Base-by-base conservation (phyloP, 2,113 vertebrate genomes). In the Gallinago jamesoni region DNA sequence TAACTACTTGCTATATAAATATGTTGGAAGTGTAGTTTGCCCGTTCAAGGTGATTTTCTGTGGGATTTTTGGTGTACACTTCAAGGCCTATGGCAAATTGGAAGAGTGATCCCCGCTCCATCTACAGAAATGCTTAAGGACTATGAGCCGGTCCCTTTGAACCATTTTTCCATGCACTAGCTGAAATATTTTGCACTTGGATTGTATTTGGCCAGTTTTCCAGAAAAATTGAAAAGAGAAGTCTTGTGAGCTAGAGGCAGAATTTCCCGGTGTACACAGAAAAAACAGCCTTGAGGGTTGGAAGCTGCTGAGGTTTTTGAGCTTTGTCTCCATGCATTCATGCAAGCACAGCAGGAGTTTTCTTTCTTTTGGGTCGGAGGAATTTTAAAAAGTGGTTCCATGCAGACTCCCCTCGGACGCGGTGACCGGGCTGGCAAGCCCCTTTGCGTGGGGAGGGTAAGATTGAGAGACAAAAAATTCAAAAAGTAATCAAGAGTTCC, bases 241-340 rank as follows among this genome's bases (percentile, higher is more conserved):
- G 77, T 78, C 77, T 77, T 70, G 82, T 45, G 89, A 96, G 89
- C 84, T 93, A 25, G 74, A 93, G 84, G 80, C 86, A 96, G 74
- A 87, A 84, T 94, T 95, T 95, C 92, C 92, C 84, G 55, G 96
- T 97, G 96, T 94, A 96, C 96, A 89, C 96, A 95, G 87, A 92
- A 96, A 96, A 96, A 89, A 2, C 92, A 93, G 96, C 93, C 95
- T 96, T 89, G 95, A 96, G 96, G 95, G 95, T 43, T 96, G 94
- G 93, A 96, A 94, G 96, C 93, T 94, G 94, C 84, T 94, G 94
- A 96, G 62, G 84, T 68, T 95, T 96, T 75, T 95, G 96, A 89
- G 87, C 94, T 95, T 94, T 96, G 96, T 94, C 92, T 95, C 84
- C 50, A 52, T 35, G 94, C 94, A 96, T 97, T 97, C 96, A 97